Evolutionary conservation across 1,140 invertebrate genomes (phyloP), one percentile per base, ranked within the genome.

Genomic region (Brachionus rotundiformis): DNA sequence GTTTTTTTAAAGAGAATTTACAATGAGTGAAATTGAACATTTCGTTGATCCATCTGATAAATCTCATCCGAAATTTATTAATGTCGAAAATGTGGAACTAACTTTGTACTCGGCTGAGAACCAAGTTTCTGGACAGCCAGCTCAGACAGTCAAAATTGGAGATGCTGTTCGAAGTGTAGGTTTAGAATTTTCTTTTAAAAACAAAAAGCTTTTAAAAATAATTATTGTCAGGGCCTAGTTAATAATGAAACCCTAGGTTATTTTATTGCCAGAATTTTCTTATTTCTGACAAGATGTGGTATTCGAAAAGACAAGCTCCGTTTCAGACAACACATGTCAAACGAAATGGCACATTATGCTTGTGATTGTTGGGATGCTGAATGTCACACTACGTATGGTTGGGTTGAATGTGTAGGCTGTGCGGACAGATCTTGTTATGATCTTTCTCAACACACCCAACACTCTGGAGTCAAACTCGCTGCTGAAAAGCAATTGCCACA

Each of bases 311-410:
- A 92, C 19, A 93, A 92, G 85, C 86, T 99, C 31, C 91, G 98
- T 23, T 99, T 99, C 89, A 91, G 98, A 49, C 98, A 99, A 86
- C 98, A 99, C 85, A 95, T 99, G 94, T 90, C 92, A 77, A 99
- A 99, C 89, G 98, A 99, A 90, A 99, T 99, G 96, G 98, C 98
- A 84, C 98, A 99, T 90, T 99, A 99, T 89, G 98, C 98, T n/a
- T 94, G 94, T 88, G 97, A 99, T 86, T 98, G 96, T 85, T 99
- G 96, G 96, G 96, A 99, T 90, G 96, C 95, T 4, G 96, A 98
- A 87, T 93, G 93, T 85, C 90, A 96, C 4, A 96, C 95, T 13
- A 96, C 95, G 80, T 96, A 95, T 89, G 97, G 98, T 13, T 99
- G 97, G 98, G 92, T 99, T 5, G 98, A 99, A 88, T 99, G 97